These are phyloP conservation scores for Nemapogon koenigi DNA, from an alignment of 2,888 invertebrate species.

Conservation along the genomic window DNA sequence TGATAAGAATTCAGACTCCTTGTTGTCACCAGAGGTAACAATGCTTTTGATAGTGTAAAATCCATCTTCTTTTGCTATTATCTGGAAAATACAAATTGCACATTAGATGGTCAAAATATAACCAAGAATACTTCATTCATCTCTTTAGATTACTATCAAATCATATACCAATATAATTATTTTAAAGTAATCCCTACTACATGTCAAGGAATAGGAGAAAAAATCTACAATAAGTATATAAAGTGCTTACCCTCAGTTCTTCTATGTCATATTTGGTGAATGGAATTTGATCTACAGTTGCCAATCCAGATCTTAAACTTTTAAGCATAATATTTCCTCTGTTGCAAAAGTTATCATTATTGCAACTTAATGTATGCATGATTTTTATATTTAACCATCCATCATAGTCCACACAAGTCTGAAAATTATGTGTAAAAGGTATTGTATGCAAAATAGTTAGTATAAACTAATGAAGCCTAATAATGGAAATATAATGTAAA, in stretches of 20 bases:
- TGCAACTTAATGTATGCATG: slow-evolving; percentile 69
- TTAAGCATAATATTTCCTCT: slow-evolving; percentile 75
- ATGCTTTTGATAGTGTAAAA: slow-evolving; percentile 78
- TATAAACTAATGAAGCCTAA: neutral
- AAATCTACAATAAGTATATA: too few species aligned
- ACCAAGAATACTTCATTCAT: too few species aligned
- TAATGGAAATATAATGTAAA: neutral
- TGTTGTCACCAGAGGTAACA: slow-evolving; percentile 71
- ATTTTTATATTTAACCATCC: slow-evolving; percentile 75
- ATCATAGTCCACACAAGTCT: slow-evolving; percentile 71
- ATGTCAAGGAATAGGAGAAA: too few species aligned
- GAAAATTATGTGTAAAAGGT: slow-evolving; percentile 18
- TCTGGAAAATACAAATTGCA: slow-evolving; percentile 40
- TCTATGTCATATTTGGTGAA: slow-evolving; percentile 61
- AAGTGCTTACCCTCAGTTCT: slow-evolving; percentile 57
- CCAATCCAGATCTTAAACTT: slow-evolving; percentile 71
- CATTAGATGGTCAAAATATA: too few species aligned
- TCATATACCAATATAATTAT: too few species aligned
- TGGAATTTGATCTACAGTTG: slow-evolving; percentile 67
- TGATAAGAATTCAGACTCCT: slow-evolving; percentile 73
- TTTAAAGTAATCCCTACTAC: too few species aligned
- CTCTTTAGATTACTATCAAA: too few species aligned
- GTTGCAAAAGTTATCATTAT: slow-evolving; percentile 62
- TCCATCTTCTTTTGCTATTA: slow-evolving; percentile 70
- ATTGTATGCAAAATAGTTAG: neutral